These are phyloP conservation scores for Zosterops hypoxanthus DNA, from an alignment of 2,113 vertebrate species.

Conservation along the genomic window DNA sequence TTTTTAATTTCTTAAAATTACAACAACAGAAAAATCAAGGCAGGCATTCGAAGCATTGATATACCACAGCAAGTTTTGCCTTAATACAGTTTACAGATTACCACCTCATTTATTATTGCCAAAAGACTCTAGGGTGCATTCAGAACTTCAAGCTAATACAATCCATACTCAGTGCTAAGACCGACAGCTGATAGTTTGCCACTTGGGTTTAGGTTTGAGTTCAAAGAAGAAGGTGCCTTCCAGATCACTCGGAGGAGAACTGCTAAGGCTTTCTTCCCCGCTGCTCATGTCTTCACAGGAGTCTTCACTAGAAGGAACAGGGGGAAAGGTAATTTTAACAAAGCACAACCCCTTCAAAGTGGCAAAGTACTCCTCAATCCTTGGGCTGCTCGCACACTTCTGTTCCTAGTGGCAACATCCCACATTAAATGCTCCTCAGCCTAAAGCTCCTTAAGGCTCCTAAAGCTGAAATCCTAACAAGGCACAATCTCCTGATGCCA, in stretches of 20 bases:
- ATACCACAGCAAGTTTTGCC: constrained; percentile 47
- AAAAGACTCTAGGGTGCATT: constrained; percentile 21
- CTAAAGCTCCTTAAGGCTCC: neutral
- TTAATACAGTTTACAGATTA: constrained; percentile 17
- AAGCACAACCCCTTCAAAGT: neutral
- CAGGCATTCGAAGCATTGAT: constrained; percentile 8
- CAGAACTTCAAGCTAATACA: constrained; percentile 38
- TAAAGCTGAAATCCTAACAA: neutral
- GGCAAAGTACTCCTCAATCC: neutral
- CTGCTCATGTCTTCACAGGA: constrained; percentile 92
- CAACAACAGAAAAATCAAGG: neutral
- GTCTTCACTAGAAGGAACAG: constrained; percentile 83
- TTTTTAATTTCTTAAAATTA: neutral
- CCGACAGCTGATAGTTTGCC: constrained; percentile 63
- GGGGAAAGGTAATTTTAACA: neutral
- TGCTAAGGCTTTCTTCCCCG: constrained; percentile 90
- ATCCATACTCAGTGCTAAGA: constrained; percentile 7
- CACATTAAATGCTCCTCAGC: neutral
- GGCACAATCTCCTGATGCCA: neutral
- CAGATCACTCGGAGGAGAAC: constrained; percentile 82
- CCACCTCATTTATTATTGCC: constrained; percentile 74
- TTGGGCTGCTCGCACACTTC: fast-evolving
- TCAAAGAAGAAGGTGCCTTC: constrained; percentile 88
- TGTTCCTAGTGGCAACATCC: neutral
- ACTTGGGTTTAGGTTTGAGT: constrained; percentile 73